Percentiles rank a stretch among this genome's conserved stretches.
phyloP scores from a whole-genome alignment of 2,888 invertebrate genomes.

The Polydrusus tereticollis region DNA sequence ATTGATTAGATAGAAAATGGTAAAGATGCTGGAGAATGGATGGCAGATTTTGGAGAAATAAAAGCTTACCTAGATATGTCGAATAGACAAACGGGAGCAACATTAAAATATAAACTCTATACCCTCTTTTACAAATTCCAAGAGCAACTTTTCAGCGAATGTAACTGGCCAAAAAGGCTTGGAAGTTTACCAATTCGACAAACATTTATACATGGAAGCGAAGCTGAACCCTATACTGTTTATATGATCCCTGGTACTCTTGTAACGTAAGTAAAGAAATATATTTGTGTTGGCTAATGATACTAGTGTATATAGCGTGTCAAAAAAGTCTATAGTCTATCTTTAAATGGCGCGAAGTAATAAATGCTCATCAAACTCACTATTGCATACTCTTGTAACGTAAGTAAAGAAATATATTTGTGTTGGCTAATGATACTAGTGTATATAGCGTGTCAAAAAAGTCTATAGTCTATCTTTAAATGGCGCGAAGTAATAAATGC shows the following conservation, averaged over 20 bases:
- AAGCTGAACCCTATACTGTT: constrained; percentile 78
- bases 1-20: constrained; percentile 68
- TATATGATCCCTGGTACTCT: constrained; percentile 90
- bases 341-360: too few relatives aligned
- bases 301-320: too few relatives aligned
- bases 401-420: constrained; percentile 69
- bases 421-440: too few relatives aligned
- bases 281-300: too few relatives aligned
- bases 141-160: constrained; percentile 73
- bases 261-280: constrained; percentile 75
- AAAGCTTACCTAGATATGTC: constrained; percentile 72
- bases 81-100: constrained; percentile 77
- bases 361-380: too few relatives aligned
- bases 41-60: constrained; percentile 74
- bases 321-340: too few relatives aligned
- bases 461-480: too few relatives aligned
- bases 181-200: constrained; percentile 75
- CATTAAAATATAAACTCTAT: constrained; percentile 77
- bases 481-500: too few relatives aligned
- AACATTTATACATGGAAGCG: constrained; percentile 78
- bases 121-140: constrained; percentile 77
- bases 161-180: constrained; percentile 72
- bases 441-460: too few relatives aligned
- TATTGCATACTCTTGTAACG: constrained; percentile 85
- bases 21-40: constrained; percentile 69